A percentile compares a stretch with the other conserved stretches of the same genome.
These are phyloP conservation scores for Entomyzon cyanotis DNA, from an alignment of 2,113 vertebrate species.

Conservation along the genomic window DNA sequence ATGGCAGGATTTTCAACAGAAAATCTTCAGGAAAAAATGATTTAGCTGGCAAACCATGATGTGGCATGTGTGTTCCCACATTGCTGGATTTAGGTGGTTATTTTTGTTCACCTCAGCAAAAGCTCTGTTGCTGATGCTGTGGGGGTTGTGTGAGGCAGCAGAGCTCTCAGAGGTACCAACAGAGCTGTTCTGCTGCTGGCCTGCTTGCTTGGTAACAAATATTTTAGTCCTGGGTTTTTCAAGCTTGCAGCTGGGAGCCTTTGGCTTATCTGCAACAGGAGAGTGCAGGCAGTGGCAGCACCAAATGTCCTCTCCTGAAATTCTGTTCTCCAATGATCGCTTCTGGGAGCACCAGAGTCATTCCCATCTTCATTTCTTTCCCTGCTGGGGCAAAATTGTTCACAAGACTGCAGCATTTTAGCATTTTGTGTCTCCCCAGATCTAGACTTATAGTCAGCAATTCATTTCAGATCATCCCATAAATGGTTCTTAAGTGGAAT, in stretches of 20 bases:
- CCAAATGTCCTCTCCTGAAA: background rate
- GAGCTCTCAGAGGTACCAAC: background rate
- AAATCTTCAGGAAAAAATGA: rapidly evolving
- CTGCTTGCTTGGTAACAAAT: background rate
- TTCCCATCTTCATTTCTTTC: background rate
- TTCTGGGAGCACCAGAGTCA: rapidly evolving
- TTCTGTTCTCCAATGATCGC: background rate
- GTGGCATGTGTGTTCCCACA: background rate
- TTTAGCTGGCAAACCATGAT: background rate
- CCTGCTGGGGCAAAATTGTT: background rate
- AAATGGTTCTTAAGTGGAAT: background rate
- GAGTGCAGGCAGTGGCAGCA: rapidly evolving
- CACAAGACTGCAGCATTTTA: background rate
- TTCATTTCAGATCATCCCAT: background rate
- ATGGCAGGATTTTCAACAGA: background rate
- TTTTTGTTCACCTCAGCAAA: background rate
- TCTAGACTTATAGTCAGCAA: background rate
- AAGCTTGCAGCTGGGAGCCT: background rate
- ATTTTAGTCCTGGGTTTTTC: background rate
- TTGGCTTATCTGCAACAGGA: background rate
- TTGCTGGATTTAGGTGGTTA: background rate
- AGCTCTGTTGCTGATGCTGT: background rate
- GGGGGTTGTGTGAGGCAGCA: background rate
- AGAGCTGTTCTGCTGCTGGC: background rate
- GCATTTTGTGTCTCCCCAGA: rapidly evolving